Evolutionary conservation across 2,888 invertebrate species (phyloP), one percentile per base, ranked within the genome.

Genomic region (Plagodis dolabraria): DNA sequence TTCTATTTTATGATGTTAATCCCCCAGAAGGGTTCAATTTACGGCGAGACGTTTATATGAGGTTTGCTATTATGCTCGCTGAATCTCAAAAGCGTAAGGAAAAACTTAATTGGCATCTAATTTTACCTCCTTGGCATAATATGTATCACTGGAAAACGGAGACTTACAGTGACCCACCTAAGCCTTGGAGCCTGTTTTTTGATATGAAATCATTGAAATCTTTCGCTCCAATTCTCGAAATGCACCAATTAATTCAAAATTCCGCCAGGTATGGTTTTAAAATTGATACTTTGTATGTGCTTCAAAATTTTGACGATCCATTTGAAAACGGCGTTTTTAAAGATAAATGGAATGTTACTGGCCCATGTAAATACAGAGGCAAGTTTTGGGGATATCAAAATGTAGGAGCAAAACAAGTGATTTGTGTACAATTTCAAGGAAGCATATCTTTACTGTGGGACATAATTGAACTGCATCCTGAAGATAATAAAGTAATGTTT

Each of bases 1-100:
- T 96, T 76, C 87, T 99, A 55, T 93, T 99, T 50, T 99, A 99
- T 86, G 98, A 99, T 81, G 96, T 99, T 0, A 99, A 99, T 92
- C 96, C 96, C 4, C 96, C 97, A 0, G 99, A 99, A 93, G 99
- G 99, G 0, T 99, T 99, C 80, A 99, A 99, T 92, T 93, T 99
- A 64, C 94, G 99, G 11, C 94, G 99, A 40, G 99, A 99, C 92
- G 99, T 99, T 2, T 99, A 98, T 78, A 96, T 99, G 93, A 94
- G 99, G 70, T 94, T 98, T 74, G 98, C 99, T 0, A 96, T 97
- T 48, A 95, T 99, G 79, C 93, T 97, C 0, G 93, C 95, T 36
- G 94, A 95, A 60, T 91, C 98, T 54, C 93, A 94, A 59, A 92
- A 93, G 57, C 81, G 87, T 9, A 85, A 86, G 0, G 80, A 83